Conservation (phyloP, 2,797 vertebrate species). For the Thamnophis elegans region DNA sequence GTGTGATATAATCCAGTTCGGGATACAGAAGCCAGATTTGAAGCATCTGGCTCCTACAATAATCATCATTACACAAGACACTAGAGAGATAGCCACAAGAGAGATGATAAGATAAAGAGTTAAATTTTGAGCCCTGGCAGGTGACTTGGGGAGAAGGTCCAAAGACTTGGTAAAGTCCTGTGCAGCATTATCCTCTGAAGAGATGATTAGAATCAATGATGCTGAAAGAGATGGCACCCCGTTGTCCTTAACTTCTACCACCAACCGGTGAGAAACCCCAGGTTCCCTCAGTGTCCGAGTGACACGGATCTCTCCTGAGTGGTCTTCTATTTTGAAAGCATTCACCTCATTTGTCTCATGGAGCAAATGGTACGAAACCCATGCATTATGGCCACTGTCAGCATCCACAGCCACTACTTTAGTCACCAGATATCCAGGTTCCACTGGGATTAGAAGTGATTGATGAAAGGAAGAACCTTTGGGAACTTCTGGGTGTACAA, state of each 20-base stretch:
- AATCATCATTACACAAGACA: slow-evolving; percentile 68
- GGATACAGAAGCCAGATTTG: slow-evolving; percentile 44
- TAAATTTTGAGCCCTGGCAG: slow-evolving; percentile 61
- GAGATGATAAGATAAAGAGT: slow-evolving; percentile 75
- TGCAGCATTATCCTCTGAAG: slow-evolving; percentile 73
- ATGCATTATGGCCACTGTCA: slow-evolving; percentile 85
- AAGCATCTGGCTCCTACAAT: slow-evolving; percentile 65
- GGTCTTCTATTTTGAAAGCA: slow-evolving; percentile 77
- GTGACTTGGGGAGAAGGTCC: slow-evolving; percentile 58
- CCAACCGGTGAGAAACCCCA: slow-evolving; percentile 75
- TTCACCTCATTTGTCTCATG: slow-evolving; percentile 72
- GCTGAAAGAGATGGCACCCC: slow-evolving; percentile 54
- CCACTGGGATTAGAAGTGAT: slow-evolving; percentile 76
- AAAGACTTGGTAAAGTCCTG: slow-evolving; percentile 67
- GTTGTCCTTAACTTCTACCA: slow-evolving; percentile 67
- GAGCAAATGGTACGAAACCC: slow-evolving; percentile 78
- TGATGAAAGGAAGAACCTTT: slow-evolving; percentile 78
- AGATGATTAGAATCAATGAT: slow-evolving; percentile 70
- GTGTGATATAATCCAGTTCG: slow-evolving; percentile 32
- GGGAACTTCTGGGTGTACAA: slow-evolving; percentile 75
- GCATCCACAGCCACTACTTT: slow-evolving; percentile 85
- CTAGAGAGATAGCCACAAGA: slow-evolving; percentile 68
- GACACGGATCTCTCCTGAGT: slow-evolving; percentile 84
- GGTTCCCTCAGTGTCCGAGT: slow-evolving; percentile 62
- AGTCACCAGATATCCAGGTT: slow-evolving; percentile 81